Evolutionary conservation across 2,888 invertebrate species (phyloP), one percentile per base, ranked within the genome.

Genomic region (Polydesmus complanatus): DNA sequence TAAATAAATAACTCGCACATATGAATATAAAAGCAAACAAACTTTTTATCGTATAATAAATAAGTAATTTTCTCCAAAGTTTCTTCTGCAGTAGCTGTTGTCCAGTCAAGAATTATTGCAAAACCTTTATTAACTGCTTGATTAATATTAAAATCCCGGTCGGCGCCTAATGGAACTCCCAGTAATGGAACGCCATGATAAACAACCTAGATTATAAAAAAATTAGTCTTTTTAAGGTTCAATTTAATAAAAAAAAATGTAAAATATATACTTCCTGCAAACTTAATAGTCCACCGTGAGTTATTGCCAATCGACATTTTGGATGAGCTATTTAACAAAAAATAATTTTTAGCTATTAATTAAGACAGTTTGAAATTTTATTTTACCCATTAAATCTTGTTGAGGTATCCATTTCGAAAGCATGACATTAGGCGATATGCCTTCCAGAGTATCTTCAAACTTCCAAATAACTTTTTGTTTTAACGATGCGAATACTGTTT

Each of bases 161-260:
- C 52, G n/a, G 14, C 27, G 48, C 52, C 52, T 8, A 52, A 18
- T 18, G 58, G 58, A 8, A 58, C 5, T 2, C 58, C 58, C 2
- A 58, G n/a, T n/a, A 58, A 11, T 3, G 58, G 27, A 2, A 58
- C 58, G 2, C 52, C 52, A 19, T 58, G 58, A 27, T 58, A 58
- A 8, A 27, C 3, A 5, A 22, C 50, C 50, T 50, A n/a, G n/a
- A n/a, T n/a, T n/a, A n/a, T n/a, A n/a, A n/a, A n/a, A n/a, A n/a
- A n/a, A n/a, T n/a, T n/a, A n/a, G n/a, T n/a, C n/a, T n/a, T n/a
- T n/a, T n/a, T n/a, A n/a, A n/a, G n/a, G n/a, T n/a, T n/a, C n/a
- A n/a, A n/a, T n/a, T n/a, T n/a, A n/a, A n/a, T n/a, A n/a, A n/a
- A n/a, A n/a, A n/a, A n/a, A n/a, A n/a, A n/a, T n/a, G n/a, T n/a